Evolutionary conservation across 1,140 invertebrate genomes (phyloP), one percentile per base, ranked within the genome.

Genomic region (Caenorhabditis tropicalis): DNA sequence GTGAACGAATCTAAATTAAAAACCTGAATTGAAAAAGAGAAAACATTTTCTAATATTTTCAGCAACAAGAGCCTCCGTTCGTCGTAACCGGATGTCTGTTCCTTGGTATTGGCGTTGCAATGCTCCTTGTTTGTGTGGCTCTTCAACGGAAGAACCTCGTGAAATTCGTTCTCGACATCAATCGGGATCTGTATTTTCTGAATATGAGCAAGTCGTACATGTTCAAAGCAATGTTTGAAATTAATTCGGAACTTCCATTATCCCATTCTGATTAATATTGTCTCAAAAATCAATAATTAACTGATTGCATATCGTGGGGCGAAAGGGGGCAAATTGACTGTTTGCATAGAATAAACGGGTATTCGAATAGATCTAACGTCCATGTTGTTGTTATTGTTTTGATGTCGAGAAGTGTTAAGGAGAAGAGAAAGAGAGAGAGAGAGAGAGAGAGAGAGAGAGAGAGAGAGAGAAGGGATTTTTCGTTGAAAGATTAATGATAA

Each of bases 71-170:
- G 39, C 49, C 80, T 12, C 21, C 56, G 10, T 85, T 85, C 36
- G 49, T 85, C 27, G 85, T 86, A 12, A 84, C 85, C n/a, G 85
- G 85, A 33, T 86, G 85, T 58, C 46, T 86, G 2, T 86, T 86
- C 79, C 65, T 86, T 4, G 85, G 85, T 19, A 10, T 86, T 51
- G 85, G 85, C 16, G 48, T 86, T n/a, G 74, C 83, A 15, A 86
- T 86, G 85, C 85, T 86, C 16, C 53, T 86, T 5, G 83, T 86
- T 48, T 86, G 85, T 31, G 85, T 53, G 16, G 51, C 85, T 65
- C 85, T 86, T 19, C 85, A 86, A 51, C 29, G 85, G 12, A 86
- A 86, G 43, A 86, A 86, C 21, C 60, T 86, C n/a, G 85, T 84
- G 19, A 86, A 86, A 58, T 85, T 85, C n/a, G 79, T 86, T 2